Percentiles rank a stretch among this genome's conserved stretches.
These are phyloP conservation scores for Mellivora capensis DNA, from an alignment of 2,113 vertebrate species.

Conservation along the genomic window DNA sequence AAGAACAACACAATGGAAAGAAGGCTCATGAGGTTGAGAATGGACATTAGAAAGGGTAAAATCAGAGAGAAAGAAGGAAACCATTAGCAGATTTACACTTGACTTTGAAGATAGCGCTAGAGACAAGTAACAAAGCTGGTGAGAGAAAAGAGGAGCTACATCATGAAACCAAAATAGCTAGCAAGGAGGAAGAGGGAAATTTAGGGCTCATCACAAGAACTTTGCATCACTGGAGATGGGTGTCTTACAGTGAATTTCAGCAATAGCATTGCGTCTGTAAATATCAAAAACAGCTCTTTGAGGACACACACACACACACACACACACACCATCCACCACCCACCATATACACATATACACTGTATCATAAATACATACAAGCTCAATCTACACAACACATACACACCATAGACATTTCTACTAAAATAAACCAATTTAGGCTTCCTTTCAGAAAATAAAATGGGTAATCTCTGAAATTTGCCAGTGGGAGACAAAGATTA, in stretches of 20 bases:
- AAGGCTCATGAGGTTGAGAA: not conserved
- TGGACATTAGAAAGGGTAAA: not conserved
- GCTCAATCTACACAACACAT: not conserved
- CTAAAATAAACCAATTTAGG: not conserved
- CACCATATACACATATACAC: not conserved
- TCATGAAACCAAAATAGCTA: not conserved
- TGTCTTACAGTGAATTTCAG: not conserved
- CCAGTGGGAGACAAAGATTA: not conserved
- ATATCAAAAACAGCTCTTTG: not conserved
- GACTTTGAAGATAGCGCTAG: not conserved
- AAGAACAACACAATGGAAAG: not conserved
- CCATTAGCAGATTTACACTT: not conserved
- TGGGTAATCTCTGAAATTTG: not conserved
- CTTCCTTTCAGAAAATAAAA: not conserved
- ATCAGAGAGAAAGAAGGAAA: not conserved
- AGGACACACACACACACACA: not conserved
- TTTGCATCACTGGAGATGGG: not conserved
- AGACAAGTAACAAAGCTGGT: not conserved
- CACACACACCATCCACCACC: not conserved
- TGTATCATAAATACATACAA: not conserved
- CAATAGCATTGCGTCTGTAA: not conserved
- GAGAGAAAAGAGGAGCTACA: not conserved
- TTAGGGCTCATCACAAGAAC: not conserved
- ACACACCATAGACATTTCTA: not conserved
- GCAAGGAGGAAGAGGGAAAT: not conserved